Base-by-base conservation (phyloP, 2,797 vertebrate genomes). In the Vireo griseus region DNA sequence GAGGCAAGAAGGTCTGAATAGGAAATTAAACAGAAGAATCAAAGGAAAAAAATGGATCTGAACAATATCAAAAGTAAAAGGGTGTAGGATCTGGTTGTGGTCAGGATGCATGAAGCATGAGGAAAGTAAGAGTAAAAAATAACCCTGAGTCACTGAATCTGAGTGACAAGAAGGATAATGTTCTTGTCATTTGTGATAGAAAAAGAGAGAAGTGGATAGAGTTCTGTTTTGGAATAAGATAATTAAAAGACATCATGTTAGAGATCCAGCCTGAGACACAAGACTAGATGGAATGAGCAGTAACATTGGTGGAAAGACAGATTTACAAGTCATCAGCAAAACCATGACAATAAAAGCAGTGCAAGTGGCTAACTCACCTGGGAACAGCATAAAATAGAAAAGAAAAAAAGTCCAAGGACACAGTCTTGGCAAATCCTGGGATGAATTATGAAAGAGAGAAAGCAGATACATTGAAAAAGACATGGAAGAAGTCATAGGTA, bases 101-200 rank as follows among this genome's bases (percentile, higher is more conserved):
- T 69, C 89, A 94, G 61, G 19, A 74, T 33, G 10, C 37, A 67
- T 33, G 40, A 93, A 94, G 67, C 33, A 75, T 28, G 37, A 96
- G 40, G 68, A 76, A 94, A 74, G 39, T 17, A 78, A 61, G 28
- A 93, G 66, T 42, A 9, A 91, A 92, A 93, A 89, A 91, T 79
- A 92, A 95, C 29, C 74, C 77, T 79, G 55, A 89, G 89, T 85
- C 86, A 95, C 52, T 76, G 78, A 77, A 69, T 74, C 37, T 85
- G 85, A 94, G 37, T 74, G 91, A 85, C 86, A 94, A 92, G 55
- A 79, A 87, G 44, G 47, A 85, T 69, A 85, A 93, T 85, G 44
- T 87, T 91, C 84, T 87, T 87, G 84, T 89, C 84, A 85, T 82
- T 79, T 89, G 59, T 87, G 84, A 92, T 7, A 72, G 83, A 80